Percentiles rank a stretch among this genome's conserved stretches.
Evolutionary conservation across 1,140 invertebrate species (phyloP).

Genomic region (Dendrolimus kikuchii): DNA sequence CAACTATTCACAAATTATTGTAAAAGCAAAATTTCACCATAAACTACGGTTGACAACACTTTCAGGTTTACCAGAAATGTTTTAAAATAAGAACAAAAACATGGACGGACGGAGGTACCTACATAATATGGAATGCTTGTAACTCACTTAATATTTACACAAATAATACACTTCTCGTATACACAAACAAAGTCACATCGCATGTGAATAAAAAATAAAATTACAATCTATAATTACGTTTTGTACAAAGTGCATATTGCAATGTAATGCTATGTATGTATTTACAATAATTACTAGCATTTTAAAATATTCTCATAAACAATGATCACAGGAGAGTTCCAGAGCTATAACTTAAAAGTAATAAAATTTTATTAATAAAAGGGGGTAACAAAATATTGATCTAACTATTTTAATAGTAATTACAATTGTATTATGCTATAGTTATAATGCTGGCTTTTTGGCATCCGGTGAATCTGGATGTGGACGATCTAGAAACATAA

Average conservation of each 20-base stretch:
- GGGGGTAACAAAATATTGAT: constrained; percentile 58
- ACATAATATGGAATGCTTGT: background rate
- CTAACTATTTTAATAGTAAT: constrained; percentile 24
- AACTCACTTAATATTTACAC: constrained; percentile 29
- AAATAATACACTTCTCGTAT: constrained; percentile 38
- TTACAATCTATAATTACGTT: constrained; percentile 15
- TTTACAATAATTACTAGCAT: constrained; percentile 30
- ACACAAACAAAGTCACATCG: constrained; percentile 37
- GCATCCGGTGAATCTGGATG: constrained; percentile 62
- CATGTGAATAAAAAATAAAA: constrained; percentile 26
- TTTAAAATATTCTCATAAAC: constrained; percentile 47
- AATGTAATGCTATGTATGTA: constrained; percentile 14
- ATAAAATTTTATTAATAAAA: constrained; percentile 36
- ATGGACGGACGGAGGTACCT: background rate
- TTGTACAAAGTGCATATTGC: constrained; percentile 30
- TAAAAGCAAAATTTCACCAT: too few relatives aligned
- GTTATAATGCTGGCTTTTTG: constrained; percentile 66
- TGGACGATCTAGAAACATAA: constrained; percentile 49
- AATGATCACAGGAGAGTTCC: constrained; percentile 69
- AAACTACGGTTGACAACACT: too few relatives aligned
- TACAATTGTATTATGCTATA: constrained; percentile 31
- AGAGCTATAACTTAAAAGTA: constrained; percentile 48
- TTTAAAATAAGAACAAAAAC: too few relatives aligned
- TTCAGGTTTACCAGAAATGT: too few relatives aligned
- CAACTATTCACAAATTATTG: too few relatives aligned